Evolutionary conservation across 2,797 vertebrate species (phyloP).

Genomic region (Coreius guichenoti): DNA sequence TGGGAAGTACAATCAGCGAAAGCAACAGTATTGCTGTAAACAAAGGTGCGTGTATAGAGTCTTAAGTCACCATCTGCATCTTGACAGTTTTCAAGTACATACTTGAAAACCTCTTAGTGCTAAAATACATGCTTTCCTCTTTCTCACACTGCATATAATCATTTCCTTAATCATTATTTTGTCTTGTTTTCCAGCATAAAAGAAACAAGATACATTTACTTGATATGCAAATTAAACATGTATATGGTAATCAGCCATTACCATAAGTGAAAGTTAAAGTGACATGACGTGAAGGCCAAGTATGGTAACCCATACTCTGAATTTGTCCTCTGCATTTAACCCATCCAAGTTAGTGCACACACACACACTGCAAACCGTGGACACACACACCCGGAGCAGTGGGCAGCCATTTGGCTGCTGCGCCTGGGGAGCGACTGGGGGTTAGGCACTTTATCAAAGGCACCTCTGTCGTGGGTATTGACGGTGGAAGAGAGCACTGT

Average conservation of each 20-base stretch:
- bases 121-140: neutral
- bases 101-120: neutral
- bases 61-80: conserved; percentile 9
- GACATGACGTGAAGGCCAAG: too few species aligned
- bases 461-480: too few species aligned
- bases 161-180: neutral
- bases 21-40: conserved; percentile 61
- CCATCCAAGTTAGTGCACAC: too few species aligned
- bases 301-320: too few species aligned
- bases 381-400: too few species aligned
- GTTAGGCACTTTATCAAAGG: too few species aligned
- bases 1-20: conserved; percentile 76
- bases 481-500: too few species aligned
- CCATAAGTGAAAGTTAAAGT: too few species aligned
- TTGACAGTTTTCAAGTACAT: neutral
- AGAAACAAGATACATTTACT: neutral
- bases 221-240: neutral
- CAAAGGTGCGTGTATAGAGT: conserved; percentile 65
- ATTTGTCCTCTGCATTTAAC: too few species aligned
- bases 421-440: too few species aligned
- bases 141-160: neutral
- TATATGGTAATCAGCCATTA: neutral
- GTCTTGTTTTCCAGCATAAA: neutral
- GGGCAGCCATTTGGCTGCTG: too few species aligned
- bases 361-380: too few species aligned